Percentiles rank a stretch among this genome's conserved stretches.
These are phyloP conservation scores for Catocala nupta DNA, from an alignment of 2,888 invertebrate genomes.

Conservation along the genomic window DNA sequence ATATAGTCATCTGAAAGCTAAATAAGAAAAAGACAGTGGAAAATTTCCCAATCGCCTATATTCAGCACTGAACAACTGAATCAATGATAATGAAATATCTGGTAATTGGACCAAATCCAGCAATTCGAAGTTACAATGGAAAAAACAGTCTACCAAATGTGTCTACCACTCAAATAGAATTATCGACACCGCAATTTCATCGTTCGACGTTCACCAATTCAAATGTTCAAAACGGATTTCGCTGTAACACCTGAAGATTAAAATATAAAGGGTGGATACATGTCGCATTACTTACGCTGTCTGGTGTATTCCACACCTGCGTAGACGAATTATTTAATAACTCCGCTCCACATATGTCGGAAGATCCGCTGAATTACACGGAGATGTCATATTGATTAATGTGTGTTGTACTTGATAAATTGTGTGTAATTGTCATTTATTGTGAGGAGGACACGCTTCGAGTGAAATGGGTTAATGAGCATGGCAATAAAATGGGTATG, in stretches of 20 bases:
- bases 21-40: too few relatives aligned
- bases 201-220: neutral
- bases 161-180: too few relatives aligned
- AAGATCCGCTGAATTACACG: conserved; percentile 11
- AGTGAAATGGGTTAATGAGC: neutral
- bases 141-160: too few relatives aligned
- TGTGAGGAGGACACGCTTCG: neutral
- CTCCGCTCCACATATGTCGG: conserved; percentile 9
- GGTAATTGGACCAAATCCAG: too few relatives aligned
- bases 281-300: conserved; percentile 35
- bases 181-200: neutral
- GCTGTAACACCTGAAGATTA: conserved; percentile 24
- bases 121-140: too few relatives aligned
- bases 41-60: too few relatives aligned
- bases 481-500: neutral
- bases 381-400: conserved; percentile 41
- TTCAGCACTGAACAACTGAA: too few relatives aligned
- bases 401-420: conserved; percentile 33
- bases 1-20: too few relatives aligned
- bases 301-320: conserved; percentile 43
- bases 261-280: conserved; percentile 33
- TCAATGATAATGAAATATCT: too few relatives aligned
- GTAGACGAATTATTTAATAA: conserved; percentile 62
- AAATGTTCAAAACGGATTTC: conserved; percentile 8
- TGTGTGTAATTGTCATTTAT: conserved; percentile 11